Evolutionary conservation across 2,888 invertebrate genomes (phyloP), one percentile per base, ranked within the genome.

Genomic region (Masnerella sp.): DNA sequence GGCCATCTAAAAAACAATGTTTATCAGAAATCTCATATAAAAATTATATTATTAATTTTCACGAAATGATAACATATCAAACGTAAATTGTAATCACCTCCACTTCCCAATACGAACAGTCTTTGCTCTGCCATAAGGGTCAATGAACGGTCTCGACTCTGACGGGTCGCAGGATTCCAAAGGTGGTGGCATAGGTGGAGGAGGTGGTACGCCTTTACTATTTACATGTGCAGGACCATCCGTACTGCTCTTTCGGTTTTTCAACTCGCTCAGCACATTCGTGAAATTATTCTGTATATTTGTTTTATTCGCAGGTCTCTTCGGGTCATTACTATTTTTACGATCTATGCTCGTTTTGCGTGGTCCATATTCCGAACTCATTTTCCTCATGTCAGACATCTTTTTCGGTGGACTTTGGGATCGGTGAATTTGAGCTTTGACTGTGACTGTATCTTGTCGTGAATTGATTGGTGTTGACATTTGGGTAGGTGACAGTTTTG

Each of bases 51-150:
- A n/a, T n/a, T n/a, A n/a, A 25, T 25, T 25, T 25, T 5, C 7
- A 25, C 7, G 25, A 25, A 32, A 32, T 32, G 32, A 25, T 25
- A 8, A 8, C 2, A 32, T 32, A 32, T 32, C 2, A 32, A n/a
- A 32, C n/a, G 25, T 25, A 25, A 32, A 32, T 32, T 32, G 5
- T 32, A 32, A 32, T 9, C 32, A 84, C 85, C 95, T 90, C 97
- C 97, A 97, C 88, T 96, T 97, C 1, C 96, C 98, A 58, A 98
- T 97, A 22, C 97, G 90, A 0, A 98, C 97, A 0, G 97, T 98
- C 84, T 97, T 96, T 0, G 97, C 97, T 18, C 97, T 89, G 0
- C 97, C 96, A 81, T 96, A 96, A 0, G 96, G 96, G 86, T 96
- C 96, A 79, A 96, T 89, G 83, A 96, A 96, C 0, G 95, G 95